These are phyloP conservation scores for Zaprionus bogoriensis DNA, from an alignment of 2,888 invertebrate genomes.

Conservation along the genomic window DNA sequence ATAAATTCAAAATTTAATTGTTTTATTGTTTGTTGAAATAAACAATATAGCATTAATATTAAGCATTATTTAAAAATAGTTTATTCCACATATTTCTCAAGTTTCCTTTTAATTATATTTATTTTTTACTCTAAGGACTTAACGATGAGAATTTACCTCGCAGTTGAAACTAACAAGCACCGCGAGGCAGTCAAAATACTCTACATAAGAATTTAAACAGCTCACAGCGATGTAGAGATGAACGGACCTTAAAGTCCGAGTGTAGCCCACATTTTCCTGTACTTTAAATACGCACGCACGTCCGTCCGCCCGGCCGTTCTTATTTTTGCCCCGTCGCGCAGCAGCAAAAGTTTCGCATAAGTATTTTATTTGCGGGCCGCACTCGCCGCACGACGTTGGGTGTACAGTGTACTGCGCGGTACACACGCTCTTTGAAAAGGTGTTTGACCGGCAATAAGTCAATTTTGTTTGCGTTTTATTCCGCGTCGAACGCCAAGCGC, in stretches of 20 bases:
- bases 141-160: no score
- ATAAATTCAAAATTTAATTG: no score
- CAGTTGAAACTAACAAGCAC: no score
- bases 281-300: slow-evolving; percentile 73
- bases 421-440: slow-evolving; percentile 63
- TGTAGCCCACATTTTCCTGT: slow-evolving; percentile 59
- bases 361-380: slow-evolving; percentile 71
- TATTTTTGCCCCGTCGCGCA: slow-evolving; percentile 27
- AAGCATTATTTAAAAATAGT: no score
- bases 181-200: no score
- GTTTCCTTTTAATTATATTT: no score
- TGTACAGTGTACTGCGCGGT: background rate
- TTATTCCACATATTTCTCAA: no score
- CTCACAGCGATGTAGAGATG: background rate
- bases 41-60: no score
- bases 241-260: slow-evolving; percentile 58
- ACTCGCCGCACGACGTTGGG: slow-evolving; percentile 19
- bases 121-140: no score
- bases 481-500: slow-evolving; percentile 48
- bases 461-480: slow-evolving; percentile 78
- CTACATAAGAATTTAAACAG: no score
- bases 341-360: slow-evolving; percentile 69
- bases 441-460: slow-evolving; percentile 79
- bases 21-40: no score
- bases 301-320: slow-evolving; percentile 51